Evolutionary conservation across 2,888 invertebrate genomes (phyloP), one percentile per base, ranked within the genome.

Genomic region (Leucophenga montana): DNA sequence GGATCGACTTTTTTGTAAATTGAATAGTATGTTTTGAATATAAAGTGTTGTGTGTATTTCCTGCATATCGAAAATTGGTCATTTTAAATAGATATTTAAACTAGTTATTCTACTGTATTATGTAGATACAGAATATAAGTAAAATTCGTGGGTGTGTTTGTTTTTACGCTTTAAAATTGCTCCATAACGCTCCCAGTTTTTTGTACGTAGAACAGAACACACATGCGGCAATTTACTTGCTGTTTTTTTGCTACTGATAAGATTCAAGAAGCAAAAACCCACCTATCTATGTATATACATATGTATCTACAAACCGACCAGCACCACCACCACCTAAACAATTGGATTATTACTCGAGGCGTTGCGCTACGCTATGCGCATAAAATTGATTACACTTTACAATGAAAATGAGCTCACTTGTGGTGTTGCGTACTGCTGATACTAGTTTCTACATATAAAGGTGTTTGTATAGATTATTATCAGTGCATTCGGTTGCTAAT

Each of bases 121-220:
- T 8, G 1, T 8, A 8, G 39, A 39, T 27, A n/a, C n/a, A 33
- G 33, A 33, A 33, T 33, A 39, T 54, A 18, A 44, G 5, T 66
- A 67, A 44, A 54, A 69, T 54, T 77, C 48, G 62, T 50, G 71
- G 74, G 67, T 75, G 74, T 50, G 66, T 67, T 68, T 62, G 72
- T 77, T 77, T 78, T 77, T 77, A 74, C 78, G 79, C 77, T 77
- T 77, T 74, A 59, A 78, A 78, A 72, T 71, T 69, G 76, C 76
- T 78, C 73, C 61, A 69, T 69, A 74, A 68, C 39, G 39, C 39
- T 39, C 39, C 39, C 39, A 39, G 39, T 39, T 39, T 39, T 8
- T 3, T 39, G 39, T 39, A 39, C 11, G 3, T 39, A 39, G 39
- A 27, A 27, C 11, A 39, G 39, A 5, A 39, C 39, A 39, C 39